A percentile compares a stretch with the other conserved stretches of the same genome.
Conservation (phyloP, 2,113 vertebrate genomes). For the Crotalus viridis region DNA sequence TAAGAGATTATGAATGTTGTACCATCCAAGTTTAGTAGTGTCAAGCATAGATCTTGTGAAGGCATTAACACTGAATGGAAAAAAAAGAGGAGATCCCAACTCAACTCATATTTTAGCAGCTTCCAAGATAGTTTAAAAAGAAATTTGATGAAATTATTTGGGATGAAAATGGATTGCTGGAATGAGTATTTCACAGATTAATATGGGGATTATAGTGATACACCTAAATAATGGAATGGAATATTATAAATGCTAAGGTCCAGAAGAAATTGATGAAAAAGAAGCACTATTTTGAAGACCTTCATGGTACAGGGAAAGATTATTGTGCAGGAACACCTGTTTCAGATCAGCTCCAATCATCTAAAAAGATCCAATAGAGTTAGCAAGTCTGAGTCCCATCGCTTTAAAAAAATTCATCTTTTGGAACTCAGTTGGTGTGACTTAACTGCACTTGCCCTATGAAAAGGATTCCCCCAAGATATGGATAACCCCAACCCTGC, state of each 20-base stretch:
- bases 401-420: not conserved
- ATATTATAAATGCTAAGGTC: not conserved
- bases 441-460: not conserved
- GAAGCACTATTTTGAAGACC: not conserved
- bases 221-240: not conserved
- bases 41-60: not conserved
- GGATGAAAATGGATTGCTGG: not conserved
- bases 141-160: not conserved
- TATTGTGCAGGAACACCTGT: not conserved
- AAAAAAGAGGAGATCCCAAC: not conserved
- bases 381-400: not conserved
- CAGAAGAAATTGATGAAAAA: not conserved
- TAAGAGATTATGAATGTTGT: not conserved
- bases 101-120: not conserved
- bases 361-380: not conserved
- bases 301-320: not conserved
- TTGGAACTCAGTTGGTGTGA: not conserved
- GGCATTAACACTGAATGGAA: not conserved
- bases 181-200: not conserved
- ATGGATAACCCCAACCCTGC: not conserved
- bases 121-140: not conserved
- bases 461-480: not conserved
- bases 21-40: not conserved
- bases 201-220: not conserved
- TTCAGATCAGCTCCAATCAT: not conserved